These are phyloP conservation scores for Ptiloglossa arizonensis DNA, from an alignment of 1,140 invertebrate species.

Conservation along the genomic window DNA sequence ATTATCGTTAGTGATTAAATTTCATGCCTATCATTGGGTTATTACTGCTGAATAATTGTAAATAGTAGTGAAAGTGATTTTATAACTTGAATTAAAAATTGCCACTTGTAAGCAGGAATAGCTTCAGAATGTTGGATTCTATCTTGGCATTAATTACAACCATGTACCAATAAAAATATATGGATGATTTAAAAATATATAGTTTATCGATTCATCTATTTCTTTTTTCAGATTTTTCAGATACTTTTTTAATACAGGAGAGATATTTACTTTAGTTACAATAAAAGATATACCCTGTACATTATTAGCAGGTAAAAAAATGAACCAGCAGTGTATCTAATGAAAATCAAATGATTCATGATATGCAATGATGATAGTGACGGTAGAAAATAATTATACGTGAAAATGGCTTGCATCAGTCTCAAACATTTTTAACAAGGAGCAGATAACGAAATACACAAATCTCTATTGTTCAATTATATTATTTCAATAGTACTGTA, in stretches of 20 bases:
- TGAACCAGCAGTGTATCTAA: not conserved
- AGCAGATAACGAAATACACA: not conserved
- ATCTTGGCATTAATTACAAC: too few relatives aligned
- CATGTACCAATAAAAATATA: too few relatives aligned
- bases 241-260: too few relatives aligned
- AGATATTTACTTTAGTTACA: not conserved
- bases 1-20: too few relatives aligned
- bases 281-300: not conserved
- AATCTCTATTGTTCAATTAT: not conserved
- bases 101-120: too few relatives aligned
- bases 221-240: too few relatives aligned
- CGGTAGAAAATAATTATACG: constrained; percentile 1
- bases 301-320: not conserved
- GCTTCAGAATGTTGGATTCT: too few relatives aligned
- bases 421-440: not conserved
- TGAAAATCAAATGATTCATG: constrained; percentile 2
- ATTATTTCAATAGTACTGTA: not conserved
- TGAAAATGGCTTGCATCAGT: constrained; percentile 1
- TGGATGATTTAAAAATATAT: not conserved
- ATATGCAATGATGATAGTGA: not conserved
- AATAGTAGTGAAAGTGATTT: too few relatives aligned
- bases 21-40: too few relatives aligned
- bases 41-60: too few relatives aligned
- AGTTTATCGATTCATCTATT: too few relatives aligned
- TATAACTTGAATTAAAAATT: too few relatives aligned